phyloP scores from a whole-genome alignment of 1,140 invertebrate genomes.

The Pollicipes pollicipes region DNA sequence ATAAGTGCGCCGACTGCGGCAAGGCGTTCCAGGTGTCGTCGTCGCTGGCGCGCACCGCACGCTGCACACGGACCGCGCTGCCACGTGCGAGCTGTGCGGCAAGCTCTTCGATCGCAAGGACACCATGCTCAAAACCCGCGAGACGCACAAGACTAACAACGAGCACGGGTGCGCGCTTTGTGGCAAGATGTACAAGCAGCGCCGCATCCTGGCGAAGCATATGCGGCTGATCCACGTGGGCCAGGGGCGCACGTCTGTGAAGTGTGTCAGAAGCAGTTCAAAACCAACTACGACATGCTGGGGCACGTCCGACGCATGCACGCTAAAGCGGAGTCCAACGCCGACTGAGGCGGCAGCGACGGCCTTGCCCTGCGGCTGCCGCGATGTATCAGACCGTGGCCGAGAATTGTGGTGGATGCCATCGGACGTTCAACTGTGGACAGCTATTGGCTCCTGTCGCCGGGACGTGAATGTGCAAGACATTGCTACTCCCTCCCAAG shows the following conservation, averaged over 20 bases:
- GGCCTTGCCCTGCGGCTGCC: no score
- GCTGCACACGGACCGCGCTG: background rate
- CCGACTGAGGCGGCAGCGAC: no score
- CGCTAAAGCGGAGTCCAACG: no score
- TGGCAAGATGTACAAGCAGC: slow-evolving; percentile 2
- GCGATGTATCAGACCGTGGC: no score
- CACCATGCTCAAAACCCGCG: background rate
- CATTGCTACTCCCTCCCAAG: no score
- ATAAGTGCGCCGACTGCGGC: background rate
- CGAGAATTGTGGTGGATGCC: no score
- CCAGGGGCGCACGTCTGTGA: background rate
- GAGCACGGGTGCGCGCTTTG: background rate
- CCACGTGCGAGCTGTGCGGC: background rate
- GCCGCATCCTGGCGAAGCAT: background rate
- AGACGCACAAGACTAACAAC: background rate
- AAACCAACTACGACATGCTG: no score
- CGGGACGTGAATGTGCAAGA: no score
- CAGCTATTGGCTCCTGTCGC: no score
- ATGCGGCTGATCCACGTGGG: background rate
- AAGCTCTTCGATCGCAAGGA: background rate
- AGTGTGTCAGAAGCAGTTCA: no score
- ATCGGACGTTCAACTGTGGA: no score
- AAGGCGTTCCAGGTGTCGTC: background rate
- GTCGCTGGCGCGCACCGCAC: background rate
- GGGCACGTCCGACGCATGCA: no score